Evolutionary conservation across 2,113 vertebrate genomes (phyloP).

Genomic region (Gobiocypris rarus): DNA sequence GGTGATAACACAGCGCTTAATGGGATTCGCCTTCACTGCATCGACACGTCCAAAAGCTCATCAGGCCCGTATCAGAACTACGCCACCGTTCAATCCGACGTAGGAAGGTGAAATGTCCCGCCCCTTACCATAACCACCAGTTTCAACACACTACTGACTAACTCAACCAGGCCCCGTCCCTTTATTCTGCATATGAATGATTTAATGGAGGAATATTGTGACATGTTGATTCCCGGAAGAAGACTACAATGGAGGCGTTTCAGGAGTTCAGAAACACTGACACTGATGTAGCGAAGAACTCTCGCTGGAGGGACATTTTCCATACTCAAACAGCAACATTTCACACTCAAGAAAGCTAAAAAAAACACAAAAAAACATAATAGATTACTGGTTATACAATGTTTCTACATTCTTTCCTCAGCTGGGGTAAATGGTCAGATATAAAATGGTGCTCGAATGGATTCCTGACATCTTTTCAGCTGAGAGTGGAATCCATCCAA

Average conservation of each 20-base stretch:
- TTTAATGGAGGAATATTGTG: too few species aligned
- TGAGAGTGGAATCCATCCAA: constrained; percentile 51
- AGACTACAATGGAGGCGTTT: too few species aligned
- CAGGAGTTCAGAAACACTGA: too few species aligned
- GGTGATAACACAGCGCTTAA: constrained; percentile 58
- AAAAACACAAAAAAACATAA: too few species aligned
- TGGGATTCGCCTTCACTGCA: constrained; percentile 56
- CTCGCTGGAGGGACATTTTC: not conserved
- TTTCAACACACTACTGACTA: too few species aligned
- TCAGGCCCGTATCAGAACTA: constrained; percentile 49
- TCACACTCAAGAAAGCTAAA: too few species aligned
- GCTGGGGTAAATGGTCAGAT: constrained; percentile 57
- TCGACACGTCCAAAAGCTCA: constrained; percentile 18
- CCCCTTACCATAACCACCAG: too few species aligned
- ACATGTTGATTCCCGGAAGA: too few species aligned
- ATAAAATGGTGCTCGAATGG: constrained; percentile 51
- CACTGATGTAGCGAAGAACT: too few species aligned
- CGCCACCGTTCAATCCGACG: constrained; percentile 53
- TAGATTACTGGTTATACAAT: not conserved
- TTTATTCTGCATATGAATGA: too few species aligned
- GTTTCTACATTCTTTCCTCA: not conserved
- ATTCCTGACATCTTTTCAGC: constrained; percentile 43
- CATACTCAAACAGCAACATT: too few species aligned
- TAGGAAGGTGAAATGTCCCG: constrained; percentile 40
- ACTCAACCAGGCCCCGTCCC: too few species aligned